These are phyloP conservation scores for Callopanchax toddi DNA, from an alignment of 2,113 vertebrate genomes.

Conservation along the genomic window DNA sequence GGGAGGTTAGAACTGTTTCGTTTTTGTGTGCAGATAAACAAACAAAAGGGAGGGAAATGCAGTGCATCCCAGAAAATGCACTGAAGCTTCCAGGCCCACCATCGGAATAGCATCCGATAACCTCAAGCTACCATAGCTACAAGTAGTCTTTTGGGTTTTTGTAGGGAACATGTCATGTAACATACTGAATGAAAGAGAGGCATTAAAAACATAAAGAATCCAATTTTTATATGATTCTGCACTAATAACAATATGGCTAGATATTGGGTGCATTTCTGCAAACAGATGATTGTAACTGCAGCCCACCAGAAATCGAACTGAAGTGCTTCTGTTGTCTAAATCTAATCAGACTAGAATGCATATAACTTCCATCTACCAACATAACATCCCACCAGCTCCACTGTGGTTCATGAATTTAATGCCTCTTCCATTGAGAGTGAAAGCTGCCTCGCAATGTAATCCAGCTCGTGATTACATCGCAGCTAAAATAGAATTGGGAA, in stretches of 20 bases:
- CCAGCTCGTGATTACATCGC: conserved; percentile 1
- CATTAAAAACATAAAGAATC: not conserved
- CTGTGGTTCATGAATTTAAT: conserved; percentile 11
- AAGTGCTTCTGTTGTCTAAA: not conserved
- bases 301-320: not conserved
- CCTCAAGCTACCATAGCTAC: too few relatives aligned
- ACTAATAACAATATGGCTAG: too few relatives aligned
- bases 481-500: conserved; percentile 19
- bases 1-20: not conserved
- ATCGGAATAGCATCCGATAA: too few relatives aligned
- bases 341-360: not conserved
- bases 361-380: not conserved
- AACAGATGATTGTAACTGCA: not conserved
- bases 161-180: too few relatives aligned
- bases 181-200: too few relatives aligned
- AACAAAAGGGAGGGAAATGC: too few relatives aligned
- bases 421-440: conserved; percentile 6
- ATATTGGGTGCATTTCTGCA: too few relatives aligned
- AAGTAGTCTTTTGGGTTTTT: too few relatives aligned
- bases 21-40: not conserved
- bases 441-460: not conserved
- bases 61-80: not conserved
- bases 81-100: too few relatives aligned
- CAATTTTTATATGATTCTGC: not conserved
- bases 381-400: not conserved